Percentiles rank a stretch among this genome's conserved stretches.
Evolutionary conservation across 2,888 invertebrate genomes (phyloP).

Genomic region (Cheiracanthium punctorium): DNA sequence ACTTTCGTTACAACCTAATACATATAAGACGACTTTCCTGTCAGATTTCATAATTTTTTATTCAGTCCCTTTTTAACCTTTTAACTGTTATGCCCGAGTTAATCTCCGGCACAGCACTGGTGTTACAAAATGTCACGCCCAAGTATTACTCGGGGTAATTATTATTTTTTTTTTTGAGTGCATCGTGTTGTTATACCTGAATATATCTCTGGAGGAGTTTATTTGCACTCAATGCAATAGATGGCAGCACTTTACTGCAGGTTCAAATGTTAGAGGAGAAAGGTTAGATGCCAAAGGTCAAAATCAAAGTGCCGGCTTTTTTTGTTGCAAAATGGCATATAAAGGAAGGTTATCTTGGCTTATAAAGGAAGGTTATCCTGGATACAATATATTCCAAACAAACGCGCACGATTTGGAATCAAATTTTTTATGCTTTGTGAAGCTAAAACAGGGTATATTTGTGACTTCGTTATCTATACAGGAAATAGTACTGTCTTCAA

Average conservation of each 20-base stretch:
- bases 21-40: too few species aligned
- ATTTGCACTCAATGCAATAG: not conserved
- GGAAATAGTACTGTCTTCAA: constrained; percentile 10
- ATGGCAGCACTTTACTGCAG: not conserved
- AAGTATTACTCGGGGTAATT: too few species aligned
- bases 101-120: too few species aligned
- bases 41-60: too few species aligned
- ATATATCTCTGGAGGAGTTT: constrained; percentile 12
- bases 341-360: constrained; percentile 16
- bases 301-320: not conserved
- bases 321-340: constrained; percentile 22
- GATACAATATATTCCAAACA: constrained; percentile 70
- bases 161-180: not conserved
- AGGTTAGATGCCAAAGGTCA: not conserved
- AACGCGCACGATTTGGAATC: constrained; percentile 69
- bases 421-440: constrained; percentile 69
- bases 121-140: not conserved
- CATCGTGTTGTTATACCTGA: constrained; percentile 8
- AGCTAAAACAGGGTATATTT: constrained; percentile 58
- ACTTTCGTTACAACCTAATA: too few species aligned
- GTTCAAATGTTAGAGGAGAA: constrained; percentile 13
- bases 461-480: constrained; percentile 26
- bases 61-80: too few species aligned
- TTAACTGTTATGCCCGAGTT: too few species aligned
- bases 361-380: constrained; percentile 61